Percentiles rank a stretch among this genome's conserved stretches.
Evolutionary conservation across 2,888 invertebrate species (phyloP).

Genomic region (Nysson spinosus): DNA sequence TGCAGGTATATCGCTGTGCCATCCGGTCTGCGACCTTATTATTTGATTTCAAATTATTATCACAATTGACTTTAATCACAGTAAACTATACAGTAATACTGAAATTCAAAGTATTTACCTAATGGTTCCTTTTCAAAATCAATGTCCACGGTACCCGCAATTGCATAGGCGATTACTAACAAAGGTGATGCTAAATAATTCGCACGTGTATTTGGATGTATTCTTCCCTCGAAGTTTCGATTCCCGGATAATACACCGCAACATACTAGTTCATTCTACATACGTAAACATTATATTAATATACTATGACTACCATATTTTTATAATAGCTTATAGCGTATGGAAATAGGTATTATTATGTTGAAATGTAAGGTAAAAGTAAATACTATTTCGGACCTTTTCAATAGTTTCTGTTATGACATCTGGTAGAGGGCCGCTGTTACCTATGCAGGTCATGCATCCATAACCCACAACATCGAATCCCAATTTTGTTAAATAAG

Average conservation of each 20-base stretch:
- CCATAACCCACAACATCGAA: constrained; percentile 99
- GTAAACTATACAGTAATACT: neutral
- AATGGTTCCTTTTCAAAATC: constrained; percentile 95
- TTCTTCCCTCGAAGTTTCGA: constrained; percentile 98
- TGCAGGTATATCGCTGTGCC: constrained; percentile 89
- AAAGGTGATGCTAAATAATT: constrained; percentile 99
- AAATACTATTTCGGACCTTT: constrained; percentile 65
- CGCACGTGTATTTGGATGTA: constrained; percentile 97
- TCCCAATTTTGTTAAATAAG: constrained; percentile 90
- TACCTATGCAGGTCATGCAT: constrained; percentile 99
- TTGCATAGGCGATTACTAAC: constrained; percentile 97
- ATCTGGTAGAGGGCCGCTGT: constrained; percentile 96
- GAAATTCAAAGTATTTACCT: constrained; percentile 78
- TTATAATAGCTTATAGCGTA: too few relatives aligned
- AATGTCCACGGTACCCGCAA: constrained; percentile 96
- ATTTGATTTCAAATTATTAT: neutral
- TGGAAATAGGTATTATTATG: too few relatives aligned
- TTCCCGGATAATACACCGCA: constrained; percentile 98
- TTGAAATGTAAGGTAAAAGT: too few relatives aligned
- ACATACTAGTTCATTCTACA: constrained; percentile 93
- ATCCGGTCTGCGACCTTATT: constrained; percentile 76
- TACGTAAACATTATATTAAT: neutral
- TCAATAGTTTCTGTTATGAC: constrained; percentile 74
- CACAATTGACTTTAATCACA: neutral
- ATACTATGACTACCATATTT: too few relatives aligned